Conservation (phyloP, 2,113 vertebrate genomes). For the Lagopus leucura region DNA sequence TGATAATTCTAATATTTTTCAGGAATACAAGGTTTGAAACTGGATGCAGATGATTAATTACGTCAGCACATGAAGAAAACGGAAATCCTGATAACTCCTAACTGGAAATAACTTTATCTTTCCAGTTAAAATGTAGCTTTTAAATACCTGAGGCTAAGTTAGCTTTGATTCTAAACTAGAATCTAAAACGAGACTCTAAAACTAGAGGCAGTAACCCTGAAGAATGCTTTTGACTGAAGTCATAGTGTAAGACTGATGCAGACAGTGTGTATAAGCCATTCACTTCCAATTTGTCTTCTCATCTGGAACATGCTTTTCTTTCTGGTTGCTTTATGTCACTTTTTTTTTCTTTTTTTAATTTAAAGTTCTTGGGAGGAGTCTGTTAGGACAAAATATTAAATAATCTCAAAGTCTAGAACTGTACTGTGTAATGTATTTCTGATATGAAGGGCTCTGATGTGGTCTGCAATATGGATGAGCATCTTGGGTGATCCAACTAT, state of each 20-base stretch:
- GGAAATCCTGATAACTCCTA: not conserved
- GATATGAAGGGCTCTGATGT: not conserved
- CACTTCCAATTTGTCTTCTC: not conserved
- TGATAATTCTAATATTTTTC: not conserved
- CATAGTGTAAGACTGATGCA: not conserved
- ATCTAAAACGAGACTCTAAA: not conserved
- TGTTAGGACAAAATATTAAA: not conserved
- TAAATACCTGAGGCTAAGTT: not conserved
- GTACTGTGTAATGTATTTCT: not conserved
- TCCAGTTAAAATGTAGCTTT: not conserved
- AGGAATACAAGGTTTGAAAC: not conserved
- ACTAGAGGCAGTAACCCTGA: not conserved
- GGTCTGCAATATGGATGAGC: not conserved
- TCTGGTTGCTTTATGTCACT: not conserved
- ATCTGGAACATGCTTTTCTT: not conserved
- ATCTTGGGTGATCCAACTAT: not conserved
- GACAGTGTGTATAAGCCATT: rapidly evolving
- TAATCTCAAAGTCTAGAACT: not conserved
- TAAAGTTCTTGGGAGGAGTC: not conserved
- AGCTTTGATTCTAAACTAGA: not conserved
- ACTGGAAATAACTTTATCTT: not conserved
- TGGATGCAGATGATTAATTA: not conserved
- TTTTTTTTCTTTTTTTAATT: not conserved
- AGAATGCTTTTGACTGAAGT: not conserved
- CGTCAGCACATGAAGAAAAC: not conserved